Percentiles rank a stretch among this genome's conserved stretches.
Conservation (phyloP, 2,888 invertebrate species). For the Trissolcus brochymenae region DNA sequence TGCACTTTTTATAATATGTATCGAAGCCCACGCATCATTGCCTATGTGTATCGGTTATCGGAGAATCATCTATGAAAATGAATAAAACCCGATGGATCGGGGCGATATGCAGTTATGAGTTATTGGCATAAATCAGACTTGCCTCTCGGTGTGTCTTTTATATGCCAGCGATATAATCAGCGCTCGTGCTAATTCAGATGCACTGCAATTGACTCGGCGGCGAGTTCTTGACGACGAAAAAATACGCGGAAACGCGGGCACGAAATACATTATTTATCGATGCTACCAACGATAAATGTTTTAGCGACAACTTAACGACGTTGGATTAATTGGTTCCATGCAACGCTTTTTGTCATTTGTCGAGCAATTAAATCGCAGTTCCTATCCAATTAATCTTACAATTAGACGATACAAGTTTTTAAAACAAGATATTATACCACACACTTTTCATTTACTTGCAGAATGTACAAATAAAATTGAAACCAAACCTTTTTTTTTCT, state of each 20-base stretch:
- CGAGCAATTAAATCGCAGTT: constrained; percentile 29
- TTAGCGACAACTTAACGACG: constrained; percentile 4
- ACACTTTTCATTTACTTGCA: not conserved
- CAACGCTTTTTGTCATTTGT: constrained; percentile 25
- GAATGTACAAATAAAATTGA: not conserved
- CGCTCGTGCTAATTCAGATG: constrained; percentile 13
- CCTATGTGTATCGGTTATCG: constrained; percentile 36
- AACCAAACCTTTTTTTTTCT: too few species aligned
- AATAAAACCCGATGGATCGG: constrained; percentile 19
- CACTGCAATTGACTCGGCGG: not conserved
- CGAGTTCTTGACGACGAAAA: constrained; percentile 5
- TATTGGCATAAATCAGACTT: constrained; percentile 21
- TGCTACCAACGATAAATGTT: constrained; percentile 9
- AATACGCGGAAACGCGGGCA: constrained; percentile 5
- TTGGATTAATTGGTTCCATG: constrained; percentile 9
- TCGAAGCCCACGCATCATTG: constrained; percentile 30
- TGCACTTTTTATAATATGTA: constrained; percentile 1
- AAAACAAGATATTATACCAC: constrained; percentile 1
- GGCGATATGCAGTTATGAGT: constrained; percentile 19
- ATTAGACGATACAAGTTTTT: constrained; percentile 23
- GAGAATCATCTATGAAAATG: constrained; percentile 18
- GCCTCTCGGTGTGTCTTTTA: constrained; percentile 4
- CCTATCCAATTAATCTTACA: constrained; percentile 31
- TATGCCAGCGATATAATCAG: not conserved
- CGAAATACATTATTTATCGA: constrained; percentile 13